Conservation (phyloP, 2,113 vertebrate species). For the Felis chaus region DNA sequence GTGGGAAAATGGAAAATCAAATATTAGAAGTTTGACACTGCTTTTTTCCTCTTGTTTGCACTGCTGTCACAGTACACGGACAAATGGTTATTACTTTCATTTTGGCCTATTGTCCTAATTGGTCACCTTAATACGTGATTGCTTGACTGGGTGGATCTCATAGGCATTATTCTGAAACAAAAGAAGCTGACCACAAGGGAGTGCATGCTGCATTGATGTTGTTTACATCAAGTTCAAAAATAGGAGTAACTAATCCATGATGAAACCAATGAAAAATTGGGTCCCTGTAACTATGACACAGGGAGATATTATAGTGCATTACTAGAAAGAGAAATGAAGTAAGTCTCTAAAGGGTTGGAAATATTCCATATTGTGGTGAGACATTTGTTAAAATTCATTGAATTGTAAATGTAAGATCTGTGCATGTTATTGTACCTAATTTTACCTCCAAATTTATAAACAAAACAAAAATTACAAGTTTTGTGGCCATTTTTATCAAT, state of each 20-base stretch:
- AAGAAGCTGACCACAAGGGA: not conserved
- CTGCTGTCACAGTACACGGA: no score
- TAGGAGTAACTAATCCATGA: not conserved
- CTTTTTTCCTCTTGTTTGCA: not conserved
- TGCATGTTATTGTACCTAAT: not conserved
- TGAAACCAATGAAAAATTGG: not conserved
- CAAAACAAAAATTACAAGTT: not conserved
- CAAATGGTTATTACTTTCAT: not conserved
- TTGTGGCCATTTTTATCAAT: not conserved
- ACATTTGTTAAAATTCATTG: not conserved
- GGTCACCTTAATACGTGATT: not conserved
- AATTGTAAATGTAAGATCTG: not conserved
- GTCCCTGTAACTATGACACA: not conserved
- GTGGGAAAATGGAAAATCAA: not conserved
- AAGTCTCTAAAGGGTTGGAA: not conserved
- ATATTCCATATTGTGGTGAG: not conserved
- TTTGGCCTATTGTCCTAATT: not conserved
- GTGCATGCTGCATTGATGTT: not conserved
- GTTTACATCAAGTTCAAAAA: not conserved
- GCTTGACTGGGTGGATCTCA: not conserved
- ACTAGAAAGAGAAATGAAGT: rapidly evolving
- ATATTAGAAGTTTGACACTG: rapidly evolving
- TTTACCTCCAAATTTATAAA: not conserved
- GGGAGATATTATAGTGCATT: not conserved
- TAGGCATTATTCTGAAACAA: not conserved